Percentiles rank a stretch among this genome's conserved stretches.
Conservation (phyloP, 2,113 vertebrate species). For the Rhinogobius similis region DNA sequence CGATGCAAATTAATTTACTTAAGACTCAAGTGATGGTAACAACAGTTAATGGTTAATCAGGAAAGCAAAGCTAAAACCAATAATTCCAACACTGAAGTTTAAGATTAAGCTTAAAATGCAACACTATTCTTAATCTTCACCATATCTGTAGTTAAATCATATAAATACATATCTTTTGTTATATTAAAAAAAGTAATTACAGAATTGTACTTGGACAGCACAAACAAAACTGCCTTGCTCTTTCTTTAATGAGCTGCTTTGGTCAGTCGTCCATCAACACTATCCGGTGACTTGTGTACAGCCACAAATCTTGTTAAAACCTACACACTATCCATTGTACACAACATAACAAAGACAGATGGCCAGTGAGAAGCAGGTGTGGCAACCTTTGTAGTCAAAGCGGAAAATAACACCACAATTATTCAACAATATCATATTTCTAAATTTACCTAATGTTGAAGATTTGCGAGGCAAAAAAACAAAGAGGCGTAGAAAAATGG, state of each 20-base stretch:
- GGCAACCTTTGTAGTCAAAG: constrained; percentile 43
- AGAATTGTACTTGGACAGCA: background rate
- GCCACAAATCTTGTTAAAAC: constrained; percentile 51
- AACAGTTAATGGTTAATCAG: background rate
- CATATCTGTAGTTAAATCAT: background rate
- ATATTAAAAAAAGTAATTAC: background rate
- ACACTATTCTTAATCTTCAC: background rate
- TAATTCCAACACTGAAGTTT: background rate
- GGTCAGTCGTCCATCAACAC: constrained; percentile 34
- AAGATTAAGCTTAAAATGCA: background rate
- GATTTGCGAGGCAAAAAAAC: background rate
- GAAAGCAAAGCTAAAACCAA: background rate
- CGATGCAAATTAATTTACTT: too few species aligned
- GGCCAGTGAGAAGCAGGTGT: constrained; percentile 64
- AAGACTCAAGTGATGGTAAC: constrained; percentile 22
- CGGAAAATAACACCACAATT: constrained; percentile 21
- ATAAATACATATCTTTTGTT: background rate
- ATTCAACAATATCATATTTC: constrained; percentile 43
- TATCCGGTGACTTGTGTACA: constrained; percentile 49
- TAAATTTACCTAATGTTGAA: constrained; percentile 1
- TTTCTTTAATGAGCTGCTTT: constrained; percentile 18
- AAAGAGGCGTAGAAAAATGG: background rate
- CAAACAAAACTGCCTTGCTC: background rate
- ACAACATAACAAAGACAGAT: constrained; percentile 65
- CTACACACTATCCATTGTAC: constrained; percentile 31